Evolutionary conservation across 2,113 vertebrate genomes (phyloP).

Genomic region (Nycticryphes semicollaris): DNA sequence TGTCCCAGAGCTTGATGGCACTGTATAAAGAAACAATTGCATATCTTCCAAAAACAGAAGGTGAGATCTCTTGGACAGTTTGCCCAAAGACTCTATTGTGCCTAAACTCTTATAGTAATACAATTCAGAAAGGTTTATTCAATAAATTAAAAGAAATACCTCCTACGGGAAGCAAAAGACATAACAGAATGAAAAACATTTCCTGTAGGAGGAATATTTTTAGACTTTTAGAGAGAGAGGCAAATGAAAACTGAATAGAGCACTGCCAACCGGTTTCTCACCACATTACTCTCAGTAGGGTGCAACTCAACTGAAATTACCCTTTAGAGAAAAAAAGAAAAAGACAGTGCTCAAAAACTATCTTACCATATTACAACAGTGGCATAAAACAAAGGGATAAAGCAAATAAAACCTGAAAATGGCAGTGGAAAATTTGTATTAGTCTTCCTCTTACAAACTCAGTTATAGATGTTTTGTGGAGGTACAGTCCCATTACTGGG

Average conservation of each 20-base stretch:
- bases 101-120: conserved; percentile 3
- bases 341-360: background rate
- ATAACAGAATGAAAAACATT: conserved; percentile 66
- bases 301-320: conserved; percentile 50
- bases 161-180: conserved; percentile 58
- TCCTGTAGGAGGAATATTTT: conserved; percentile 65
- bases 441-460: background rate
- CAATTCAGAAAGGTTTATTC: conserved; percentile 48
- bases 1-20: background rate
- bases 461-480: background rate
- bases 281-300: background rate
- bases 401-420: conserved; percentile 38
- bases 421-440: background rate
- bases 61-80: conserved; percentile 8
- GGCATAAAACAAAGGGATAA: conserved; percentile 19
- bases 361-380: background rate
- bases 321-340: conserved; percentile 3
- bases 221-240: conserved; percentile 40
- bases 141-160: conserved; percentile 68
- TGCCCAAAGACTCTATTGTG: conserved; percentile 4
- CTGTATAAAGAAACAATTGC: background rate
- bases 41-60: conserved; percentile 27
- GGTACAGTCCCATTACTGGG: background rate
- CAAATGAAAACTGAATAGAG: conserved; percentile 37
- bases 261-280: conserved; percentile 31